Base-by-base conservation (phyloP, 2,113 vertebrate species). In the Axis porcinus region DNA sequence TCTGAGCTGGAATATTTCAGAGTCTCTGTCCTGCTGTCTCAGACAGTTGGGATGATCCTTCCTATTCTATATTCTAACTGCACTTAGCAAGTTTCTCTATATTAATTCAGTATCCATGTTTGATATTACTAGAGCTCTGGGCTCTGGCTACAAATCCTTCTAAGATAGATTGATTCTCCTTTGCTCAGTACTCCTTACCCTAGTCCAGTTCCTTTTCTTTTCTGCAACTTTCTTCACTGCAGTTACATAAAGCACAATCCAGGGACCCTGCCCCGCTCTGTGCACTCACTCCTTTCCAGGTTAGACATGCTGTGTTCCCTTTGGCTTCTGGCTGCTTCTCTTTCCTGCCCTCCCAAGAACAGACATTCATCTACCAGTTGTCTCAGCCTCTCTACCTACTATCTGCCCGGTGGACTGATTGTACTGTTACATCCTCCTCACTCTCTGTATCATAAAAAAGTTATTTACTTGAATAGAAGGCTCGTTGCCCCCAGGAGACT, bases 401-500 rank as follows among this genome's bases (percentile, higher is more conserved):
- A 47, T 78, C 13, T 70, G n/a, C 62, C 86, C 78, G 4, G 0
- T 70, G 54, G 95, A 58, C 74, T 62, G 84, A 58, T 36, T 64
- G 25, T 55, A 60, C 36, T 92, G 60, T 92, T 90, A 70, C 2
- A 33, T 97, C 74, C 78, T 86, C 57, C 58, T 67, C 54, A 85
- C 30, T 89, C 21, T 60, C 55, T 89, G 27, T 57, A 82, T 96
- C 87, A 95, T 87, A 60, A 95, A 95, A 79, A 40, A 91, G 83
- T 91, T 94, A 89, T 93, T 89, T 70, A 67, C 40, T 95, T 92
- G 91, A 96, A 94, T 82, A 84, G 91, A 79, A 96, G 82, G 7
- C 27, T 40, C 74, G 12, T 94, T 95, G 43, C 79, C 86, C 84
- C 84, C 74, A 95, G 62, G 96, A 96, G 84, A 86, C 84, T 89